Base-by-base conservation (phyloP, 2,113 vertebrate genomes). In the Odobenus rosmarus region DNA sequence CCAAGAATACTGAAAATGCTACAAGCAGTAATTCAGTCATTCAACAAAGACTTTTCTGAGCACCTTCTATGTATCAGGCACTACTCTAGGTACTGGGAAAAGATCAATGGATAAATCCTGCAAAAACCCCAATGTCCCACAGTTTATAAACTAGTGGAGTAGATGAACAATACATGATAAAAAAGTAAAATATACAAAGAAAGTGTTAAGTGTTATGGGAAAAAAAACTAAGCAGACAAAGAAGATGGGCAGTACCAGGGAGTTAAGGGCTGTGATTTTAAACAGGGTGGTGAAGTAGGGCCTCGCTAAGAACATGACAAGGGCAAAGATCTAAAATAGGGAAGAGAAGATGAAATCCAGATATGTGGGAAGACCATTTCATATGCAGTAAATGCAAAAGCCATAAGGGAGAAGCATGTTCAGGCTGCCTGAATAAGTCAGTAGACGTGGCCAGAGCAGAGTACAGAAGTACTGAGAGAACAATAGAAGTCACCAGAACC, bases 171-270 rank as follows among this genome's bases (percentile, higher is more conserved):
- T 23, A 81, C 0, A 7, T 51, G 9, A 31, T 49, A 24, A 72
- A 95, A 93, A 90, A 74, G 24, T 59, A 61, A 90, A 82, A 93
- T 10, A 61, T 36, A 88, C 39, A 87, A 55, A 93, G 59, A 46
- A 69, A 95, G 55, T 85, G 24, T 0, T 31, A 36, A 84, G 31
- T 90, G n/a, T 61, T 83, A 91, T 16, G 53, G 16, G 61, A 28
- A 39, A 74, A 71, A 86, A 64, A 86, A 67, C n/a, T 19, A 67
- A 59, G 64, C 36, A 74, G 80, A 80, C 59, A 61, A 74, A n/a
- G 8, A 4, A 26, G 24, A 76, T 6, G 39, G n/a, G 23, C 3
- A 71, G 49, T 39, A 80, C 23, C 53, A 39, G 24, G 83, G 19
- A 81, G 28, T 83, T 77, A 83, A 72, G 7, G 24, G 11, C 7